Evolutionary conservation across 1,140 invertebrate species (phyloP), one percentile per base, ranked within the genome.

Genomic region (Aphaenogaster floridana): DNA sequence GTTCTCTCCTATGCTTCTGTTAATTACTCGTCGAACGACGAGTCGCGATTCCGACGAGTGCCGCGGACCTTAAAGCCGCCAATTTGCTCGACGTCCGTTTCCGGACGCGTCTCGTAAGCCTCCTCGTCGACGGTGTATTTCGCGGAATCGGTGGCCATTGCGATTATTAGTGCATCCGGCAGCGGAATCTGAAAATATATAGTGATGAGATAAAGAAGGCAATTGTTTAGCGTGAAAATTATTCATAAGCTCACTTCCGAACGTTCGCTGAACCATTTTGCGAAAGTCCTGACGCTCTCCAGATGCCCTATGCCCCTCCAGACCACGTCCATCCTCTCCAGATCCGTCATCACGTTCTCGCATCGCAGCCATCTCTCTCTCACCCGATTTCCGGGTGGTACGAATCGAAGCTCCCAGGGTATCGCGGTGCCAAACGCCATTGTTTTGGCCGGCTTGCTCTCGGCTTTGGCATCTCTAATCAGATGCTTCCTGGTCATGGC

Each of bases 231-330:
- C 15, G 11, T 69, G n/a, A 28, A 50, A 48, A 28, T 48, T 21
- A 11, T 11, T 34, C 1, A 39, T n/a, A 9, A 52, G 2, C 81
- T 88, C 80, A 94, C 93, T 71, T 92, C 7, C 6, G 91, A 78
- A 87, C 91, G 90, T 45, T 77, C 17, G 17, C 89, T 68, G 0
- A 95, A 72, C 92, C 94, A 95, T n/a, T 92, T 86, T 0, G 92
- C 45, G 88, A 95, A 95, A 64, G 92, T 78, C 45, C 88, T 90
- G 4, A 95, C 94, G 80, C 93, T 94, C 9, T 93, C 85, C 4
- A 97, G 92, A 92, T 96, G 93, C 34, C 95, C 94, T 34, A 97
- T 96, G 6, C 95, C 95, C 21, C 96, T 94, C 96, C 96, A 97
- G 2, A 97, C 95, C 28, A 93, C 93, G 1, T 96, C 94, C 96